Evolutionary conservation across 2,888 invertebrate species (phyloP).

Genomic region (Meliscaeva auricollis): DNA sequence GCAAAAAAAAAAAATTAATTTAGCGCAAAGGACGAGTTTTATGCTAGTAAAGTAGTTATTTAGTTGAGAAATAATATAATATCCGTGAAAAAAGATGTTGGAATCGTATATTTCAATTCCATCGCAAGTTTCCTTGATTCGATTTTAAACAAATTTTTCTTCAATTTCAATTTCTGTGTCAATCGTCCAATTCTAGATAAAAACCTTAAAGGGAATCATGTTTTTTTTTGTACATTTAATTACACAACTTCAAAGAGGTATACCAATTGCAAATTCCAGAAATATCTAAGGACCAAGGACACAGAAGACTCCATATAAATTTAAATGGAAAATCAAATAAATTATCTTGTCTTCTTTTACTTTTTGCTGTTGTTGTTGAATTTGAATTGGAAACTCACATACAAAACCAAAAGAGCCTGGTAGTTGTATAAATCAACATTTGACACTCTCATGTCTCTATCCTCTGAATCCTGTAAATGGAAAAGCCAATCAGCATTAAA

Average conservation of each 20-base stretch:
- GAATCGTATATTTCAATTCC: background rate
- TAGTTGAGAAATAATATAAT: no score
- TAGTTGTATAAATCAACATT: slow-evolving; percentile 15
- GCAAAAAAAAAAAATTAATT: no score
- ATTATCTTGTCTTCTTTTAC: background rate
- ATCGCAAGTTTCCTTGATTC: background rate
- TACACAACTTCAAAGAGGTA: slow-evolving; percentile 2
- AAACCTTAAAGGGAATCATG: background rate
- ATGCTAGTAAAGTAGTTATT: no score
- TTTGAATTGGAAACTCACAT: background rate
- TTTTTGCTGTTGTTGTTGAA: background rate
- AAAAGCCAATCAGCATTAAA: slow-evolving; percentile 38
- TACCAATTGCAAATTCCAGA: background rate
- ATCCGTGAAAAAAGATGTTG: no score
- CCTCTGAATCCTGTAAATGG: background rate
- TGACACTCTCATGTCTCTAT: background rate
- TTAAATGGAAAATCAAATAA: slow-evolving; percentile 7
- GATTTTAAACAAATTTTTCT: background rate
- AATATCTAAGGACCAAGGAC: background rate
- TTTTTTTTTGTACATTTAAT: background rate
- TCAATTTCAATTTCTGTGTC: background rate
- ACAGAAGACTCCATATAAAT: slow-evolving; percentile 4
- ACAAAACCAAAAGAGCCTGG: background rate
- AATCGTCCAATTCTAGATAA: background rate
- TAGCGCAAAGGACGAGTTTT: no score